These are phyloP conservation scores for Stramonita haemastoma DNA, from an alignment of 2,888 invertebrate genomes.

Conservation along the genomic window DNA sequence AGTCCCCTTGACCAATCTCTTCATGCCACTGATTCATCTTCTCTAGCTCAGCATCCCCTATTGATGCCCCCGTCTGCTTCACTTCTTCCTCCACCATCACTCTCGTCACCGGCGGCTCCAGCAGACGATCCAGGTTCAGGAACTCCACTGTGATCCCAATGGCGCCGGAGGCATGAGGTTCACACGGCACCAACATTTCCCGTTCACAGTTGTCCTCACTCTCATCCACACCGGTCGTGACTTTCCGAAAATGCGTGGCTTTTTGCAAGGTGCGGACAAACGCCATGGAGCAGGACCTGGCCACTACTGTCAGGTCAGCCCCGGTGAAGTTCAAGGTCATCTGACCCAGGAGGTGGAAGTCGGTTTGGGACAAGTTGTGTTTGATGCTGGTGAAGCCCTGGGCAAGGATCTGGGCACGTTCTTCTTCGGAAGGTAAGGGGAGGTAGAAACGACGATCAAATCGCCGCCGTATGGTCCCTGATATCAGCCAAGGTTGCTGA, in stretches of 20 bases:
- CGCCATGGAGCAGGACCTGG: not conserved
- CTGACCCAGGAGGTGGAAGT: constrained; percentile 7
- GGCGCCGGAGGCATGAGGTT: not conserved
- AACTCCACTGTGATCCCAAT: constrained; percentile 13
- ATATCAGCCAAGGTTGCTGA: not conserved
- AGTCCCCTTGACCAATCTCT: constrained; percentile 16
- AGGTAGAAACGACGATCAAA: constrained; percentile 26
- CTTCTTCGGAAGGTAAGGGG: not conserved
- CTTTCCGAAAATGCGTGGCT: constrained; percentile 16
- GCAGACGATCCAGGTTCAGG: not conserved
- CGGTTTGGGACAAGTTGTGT: not conserved
- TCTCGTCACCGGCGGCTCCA: not conserved
- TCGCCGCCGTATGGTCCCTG: not conserved
- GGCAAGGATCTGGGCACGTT: not conserved
- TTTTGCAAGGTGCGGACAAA: not conserved
- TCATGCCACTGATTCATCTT: constrained; percentile 9
- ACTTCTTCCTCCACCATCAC: not conserved
- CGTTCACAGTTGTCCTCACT: not conserved
- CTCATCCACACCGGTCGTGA: not conserved
- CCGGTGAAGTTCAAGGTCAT: not conserved
- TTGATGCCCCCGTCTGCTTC: not conserved
- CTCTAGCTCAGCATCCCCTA: not conserved
- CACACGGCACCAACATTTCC: constrained; percentile 22
- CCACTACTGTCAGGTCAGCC: not conserved
- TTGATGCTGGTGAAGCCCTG: not conserved